Percentiles rank a stretch among this genome's conserved stretches.
phyloP scores from a whole-genome alignment of 2,888 invertebrate genomes.

The Protophormia terraenovae region DNA sequence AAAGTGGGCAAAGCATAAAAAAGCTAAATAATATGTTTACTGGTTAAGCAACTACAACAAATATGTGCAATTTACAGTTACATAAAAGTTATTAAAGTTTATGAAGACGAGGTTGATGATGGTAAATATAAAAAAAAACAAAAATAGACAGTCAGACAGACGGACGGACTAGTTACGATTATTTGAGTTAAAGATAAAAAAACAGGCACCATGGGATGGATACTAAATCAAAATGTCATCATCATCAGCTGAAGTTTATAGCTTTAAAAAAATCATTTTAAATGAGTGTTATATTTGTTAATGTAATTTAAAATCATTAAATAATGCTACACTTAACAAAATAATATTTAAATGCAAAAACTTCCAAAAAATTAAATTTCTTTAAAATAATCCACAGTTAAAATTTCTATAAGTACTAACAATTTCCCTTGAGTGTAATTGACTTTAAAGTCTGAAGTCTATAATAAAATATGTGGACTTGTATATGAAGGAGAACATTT shows the following conservation, averaged over 20 bases:
- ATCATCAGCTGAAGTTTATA: neutral
- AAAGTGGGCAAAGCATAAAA: constrained; percentile 4
- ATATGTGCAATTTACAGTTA: constrained; percentile 43
- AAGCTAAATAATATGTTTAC: constrained; percentile 12
- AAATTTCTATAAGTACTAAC: neutral
- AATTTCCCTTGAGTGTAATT: neutral
- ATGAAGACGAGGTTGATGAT: neutral
- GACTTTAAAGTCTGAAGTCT: neutral
- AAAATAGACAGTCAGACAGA: neutral
- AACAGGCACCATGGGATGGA: neutral
- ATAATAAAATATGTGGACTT: constrained; percentile 2
- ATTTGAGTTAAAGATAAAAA: neutral
- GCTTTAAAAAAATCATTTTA: neutral
- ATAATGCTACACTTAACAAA: neutral
- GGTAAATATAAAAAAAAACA: neutral
- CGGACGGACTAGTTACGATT: neutral
- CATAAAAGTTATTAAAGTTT: constrained; percentile 30
- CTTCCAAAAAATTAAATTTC: no score
- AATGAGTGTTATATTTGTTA: neutral
- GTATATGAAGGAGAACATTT: constrained; percentile 11
- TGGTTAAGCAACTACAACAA: constrained; percentile 37
- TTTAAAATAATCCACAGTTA: no score
- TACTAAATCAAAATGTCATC: constrained; percentile 27
- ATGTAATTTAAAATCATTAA: neutral
- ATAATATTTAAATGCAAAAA: neutral